phyloP scores from a whole-genome alignment of 1,140 invertebrate genomes.

The Diorhabda sublineata region DNA sequence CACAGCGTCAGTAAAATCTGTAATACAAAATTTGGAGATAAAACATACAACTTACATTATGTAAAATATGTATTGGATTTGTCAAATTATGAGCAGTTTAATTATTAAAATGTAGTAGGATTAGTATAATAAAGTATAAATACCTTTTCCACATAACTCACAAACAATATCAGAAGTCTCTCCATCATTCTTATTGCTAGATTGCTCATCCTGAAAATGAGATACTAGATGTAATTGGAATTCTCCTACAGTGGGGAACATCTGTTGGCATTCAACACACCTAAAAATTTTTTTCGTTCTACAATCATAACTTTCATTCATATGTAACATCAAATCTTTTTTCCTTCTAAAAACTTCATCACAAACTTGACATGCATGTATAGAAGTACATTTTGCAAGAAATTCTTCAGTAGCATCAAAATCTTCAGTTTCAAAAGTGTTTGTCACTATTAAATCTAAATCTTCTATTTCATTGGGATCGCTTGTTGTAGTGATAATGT shows the following conservation, averaged over 20 bases:
- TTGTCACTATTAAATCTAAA: background rate
- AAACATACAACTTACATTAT: too few species aligned
- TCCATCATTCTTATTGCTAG: background rate
- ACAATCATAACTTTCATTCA: background rate
- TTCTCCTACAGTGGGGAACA: background rate
- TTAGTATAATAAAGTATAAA: background rate
- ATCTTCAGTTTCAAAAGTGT: background rate
- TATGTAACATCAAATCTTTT: background rate
- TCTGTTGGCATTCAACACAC: background rate
- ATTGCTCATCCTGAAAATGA: background rate
- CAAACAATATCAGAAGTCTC: background rate
- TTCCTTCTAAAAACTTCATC: background rate
- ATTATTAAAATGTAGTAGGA: too few species aligned
- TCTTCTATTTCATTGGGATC: background rate
- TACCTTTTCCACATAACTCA: background rate
- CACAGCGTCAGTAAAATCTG: too few species aligned
- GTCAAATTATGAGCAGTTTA: too few species aligned
- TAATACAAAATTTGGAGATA: too few species aligned
- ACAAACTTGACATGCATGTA: background rate
- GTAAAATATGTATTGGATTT: too few species aligned
- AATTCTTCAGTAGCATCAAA: constrained; percentile 2
- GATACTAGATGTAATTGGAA: constrained; percentile 1
- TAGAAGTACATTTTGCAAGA: background rate
- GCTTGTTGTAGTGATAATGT: background rate
- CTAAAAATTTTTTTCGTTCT: background rate